Evolutionary conservation across 2,888 invertebrate species (phyloP).

Genomic region (Papilio demoleus): DNA sequence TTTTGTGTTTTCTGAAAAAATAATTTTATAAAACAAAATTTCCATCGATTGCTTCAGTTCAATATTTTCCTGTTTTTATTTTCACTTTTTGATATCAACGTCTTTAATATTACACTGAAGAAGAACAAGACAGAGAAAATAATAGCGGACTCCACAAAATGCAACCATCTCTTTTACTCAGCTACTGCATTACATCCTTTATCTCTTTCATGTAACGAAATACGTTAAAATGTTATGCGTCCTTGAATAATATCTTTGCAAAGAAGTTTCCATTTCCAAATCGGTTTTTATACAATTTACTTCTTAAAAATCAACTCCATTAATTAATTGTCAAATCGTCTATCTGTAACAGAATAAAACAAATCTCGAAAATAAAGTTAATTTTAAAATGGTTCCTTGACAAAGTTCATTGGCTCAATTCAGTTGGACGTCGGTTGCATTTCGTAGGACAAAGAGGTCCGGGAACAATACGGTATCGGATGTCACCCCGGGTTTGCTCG

Average conservation of each 20-base stretch:
- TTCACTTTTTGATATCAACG: no score
- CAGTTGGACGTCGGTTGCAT: slow-evolving; percentile 2
- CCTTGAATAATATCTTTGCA: neutral
- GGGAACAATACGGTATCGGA: slow-evolving; percentile 6
- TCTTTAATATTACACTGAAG: no score
- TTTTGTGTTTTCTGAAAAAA: no score
- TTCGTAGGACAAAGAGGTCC: slow-evolving; percentile 6
- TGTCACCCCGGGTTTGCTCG: slow-evolving; percentile 11
- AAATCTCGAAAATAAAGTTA: neutral
- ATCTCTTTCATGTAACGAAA: neutral
- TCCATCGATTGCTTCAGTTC: neutral
- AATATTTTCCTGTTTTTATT: neutral
- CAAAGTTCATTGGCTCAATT: slow-evolving; percentile 3
- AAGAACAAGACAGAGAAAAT: no score
- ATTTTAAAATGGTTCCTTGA: slow-evolving; percentile 7
- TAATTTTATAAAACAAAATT: no score
- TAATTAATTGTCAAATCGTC: neutral
- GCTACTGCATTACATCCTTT: neutral
- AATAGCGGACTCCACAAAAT: no score
- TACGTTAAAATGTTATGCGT: neutral
- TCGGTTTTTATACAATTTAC: neutral
- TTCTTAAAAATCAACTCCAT: slow-evolving; percentile 1
- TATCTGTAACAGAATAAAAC: neutral
- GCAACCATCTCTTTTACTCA: neutral
- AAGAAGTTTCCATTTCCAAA: neutral